Percentiles rank a stretch among this genome's conserved stretches.
phyloP scores from a whole-genome alignment of 1,140 invertebrate genomes.

The Littorina saxatilis region DNA sequence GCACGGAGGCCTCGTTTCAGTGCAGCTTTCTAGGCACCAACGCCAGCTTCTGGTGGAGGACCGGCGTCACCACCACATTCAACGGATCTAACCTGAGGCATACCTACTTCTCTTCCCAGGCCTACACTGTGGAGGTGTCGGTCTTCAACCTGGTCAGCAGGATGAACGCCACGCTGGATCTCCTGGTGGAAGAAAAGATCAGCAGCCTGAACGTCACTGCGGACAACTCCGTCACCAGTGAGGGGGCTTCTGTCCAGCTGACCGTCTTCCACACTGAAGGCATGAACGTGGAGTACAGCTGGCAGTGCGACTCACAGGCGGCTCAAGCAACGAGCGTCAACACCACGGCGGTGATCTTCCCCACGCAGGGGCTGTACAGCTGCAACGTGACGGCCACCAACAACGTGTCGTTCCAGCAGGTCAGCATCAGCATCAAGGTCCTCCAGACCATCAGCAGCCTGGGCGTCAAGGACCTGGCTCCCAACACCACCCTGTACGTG shows the following conservation, averaged over 20 bases:
- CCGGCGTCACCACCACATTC: not conserved
- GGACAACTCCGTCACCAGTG: not conserved
- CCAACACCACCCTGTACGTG: slow-evolving; percentile 36
- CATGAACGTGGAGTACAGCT: slow-evolving; percentile 37
- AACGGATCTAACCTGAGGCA: not conserved
- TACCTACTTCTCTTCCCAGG: not conserved
- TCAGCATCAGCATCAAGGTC: slow-evolving; percentile 36
- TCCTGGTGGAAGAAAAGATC: not conserved
- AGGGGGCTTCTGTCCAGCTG: slow-evolving; percentile 16
- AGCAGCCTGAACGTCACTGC: not conserved
- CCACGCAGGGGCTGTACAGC: slow-evolving; percentile 39
- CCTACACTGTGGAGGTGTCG: not conserved
- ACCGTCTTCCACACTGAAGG: slow-evolving; percentile 35
- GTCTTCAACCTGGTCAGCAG: slow-evolving; percentile 21
- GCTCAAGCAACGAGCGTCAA: slow-evolving; percentile 21
- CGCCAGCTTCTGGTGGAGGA: not conserved
- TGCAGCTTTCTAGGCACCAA: slow-evolving; percentile 21
- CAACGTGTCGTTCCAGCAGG: slow-evolving; percentile 43
- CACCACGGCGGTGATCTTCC: slow-evolving; percentile 36
- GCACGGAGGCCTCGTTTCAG: not conserved
- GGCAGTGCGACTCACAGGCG: slow-evolving; percentile 37
- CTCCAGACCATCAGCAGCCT: slow-evolving; percentile 44
- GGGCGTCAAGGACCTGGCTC: slow-evolving; percentile 29
- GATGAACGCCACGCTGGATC: not conserved
- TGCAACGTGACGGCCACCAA: slow-evolving; percentile 48